Conservation (phyloP, 37 sponge, comb jelly and placozoan species). For the Theonella swinhoei region DNA sequence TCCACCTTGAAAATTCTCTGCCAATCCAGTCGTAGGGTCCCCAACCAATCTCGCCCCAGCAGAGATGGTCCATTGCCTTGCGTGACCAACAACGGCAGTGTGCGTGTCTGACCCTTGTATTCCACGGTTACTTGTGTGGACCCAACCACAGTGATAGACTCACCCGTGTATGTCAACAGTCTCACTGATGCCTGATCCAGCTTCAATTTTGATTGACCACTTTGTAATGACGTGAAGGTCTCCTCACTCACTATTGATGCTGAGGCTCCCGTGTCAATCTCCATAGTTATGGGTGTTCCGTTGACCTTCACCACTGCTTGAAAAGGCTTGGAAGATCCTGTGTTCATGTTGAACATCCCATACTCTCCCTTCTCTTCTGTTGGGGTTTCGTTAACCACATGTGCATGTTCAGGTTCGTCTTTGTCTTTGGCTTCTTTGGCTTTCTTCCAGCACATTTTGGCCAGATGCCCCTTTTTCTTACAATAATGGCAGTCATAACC, state of each 20-base stretch:
- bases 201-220: too few species aligned
- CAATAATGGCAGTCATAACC: slow-evolving; percentile 30
- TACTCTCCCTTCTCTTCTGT: neutral
- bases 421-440: slow-evolving; percentile 1
- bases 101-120: slow-evolving; percentile 1
- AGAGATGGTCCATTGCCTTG: slow-evolving; percentile 18
- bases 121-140: slow-evolving; percentile 1
- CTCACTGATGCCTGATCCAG: neutral
- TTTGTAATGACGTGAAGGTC: too few species aligned
- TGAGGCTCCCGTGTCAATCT: too few species aligned
- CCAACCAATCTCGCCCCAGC: slow-evolving; percentile 11
- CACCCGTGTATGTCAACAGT: slow-evolving; percentile 15
- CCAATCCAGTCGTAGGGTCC: slow-evolving; percentile 7
- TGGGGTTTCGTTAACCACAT: neutral
- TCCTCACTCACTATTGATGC: too few species aligned
- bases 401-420: too few species aligned
- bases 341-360: neutral
- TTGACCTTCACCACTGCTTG: neutral
- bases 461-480: slow-evolving; percentile 45
- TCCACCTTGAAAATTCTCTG: neutral
- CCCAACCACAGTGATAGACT: slow-evolving; percentile 17
- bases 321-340: neutral
- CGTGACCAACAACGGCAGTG: slow-evolving; percentile 4
- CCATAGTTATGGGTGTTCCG: neutral
- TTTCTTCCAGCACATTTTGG: slow-evolving; percentile 30